phyloP scores from a whole-genome alignment of 2,888 invertebrate genomes.

The Tenthredo distinguenda region DNA sequence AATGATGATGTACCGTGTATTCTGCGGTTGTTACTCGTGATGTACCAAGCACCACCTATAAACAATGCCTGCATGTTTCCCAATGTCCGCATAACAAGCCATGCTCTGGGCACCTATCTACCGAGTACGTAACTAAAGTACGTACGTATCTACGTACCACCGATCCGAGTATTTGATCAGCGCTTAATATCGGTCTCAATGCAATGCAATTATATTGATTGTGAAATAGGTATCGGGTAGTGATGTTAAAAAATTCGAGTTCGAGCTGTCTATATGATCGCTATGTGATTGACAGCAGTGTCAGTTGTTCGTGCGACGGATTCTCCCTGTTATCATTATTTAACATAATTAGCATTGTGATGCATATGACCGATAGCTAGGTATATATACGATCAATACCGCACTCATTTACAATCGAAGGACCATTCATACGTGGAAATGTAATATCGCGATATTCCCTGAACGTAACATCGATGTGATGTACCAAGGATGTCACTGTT shows the following conservation, averaged over 20 bases:
- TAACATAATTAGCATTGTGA: background rate
- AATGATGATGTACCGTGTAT: background rate
- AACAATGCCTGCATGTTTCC: background rate
- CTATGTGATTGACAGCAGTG: background rate
- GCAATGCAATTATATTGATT: slow-evolving; percentile 1
- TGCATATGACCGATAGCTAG: background rate
- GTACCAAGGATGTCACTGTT: background rate
- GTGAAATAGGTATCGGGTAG: background rate
- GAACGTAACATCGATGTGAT: background rate
- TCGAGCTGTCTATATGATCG: background rate
- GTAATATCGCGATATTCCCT: background rate
- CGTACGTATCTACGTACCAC: background rate
- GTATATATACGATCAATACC: background rate
- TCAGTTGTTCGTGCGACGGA: background rate
- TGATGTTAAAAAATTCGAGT: background rate
- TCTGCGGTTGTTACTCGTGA: background rate
- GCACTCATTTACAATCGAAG: background rate
- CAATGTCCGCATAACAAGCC: background rate
- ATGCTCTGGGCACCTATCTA: background rate
- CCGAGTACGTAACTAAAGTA: background rate
- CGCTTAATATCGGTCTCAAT: background rate
- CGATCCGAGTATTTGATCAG: no score
- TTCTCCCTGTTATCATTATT: background rate
- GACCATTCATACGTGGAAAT: background rate
- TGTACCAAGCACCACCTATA: background rate